Conservation (phyloP, 2,113 vertebrate genomes). For the Hyperoodon ampullatus region DNA sequence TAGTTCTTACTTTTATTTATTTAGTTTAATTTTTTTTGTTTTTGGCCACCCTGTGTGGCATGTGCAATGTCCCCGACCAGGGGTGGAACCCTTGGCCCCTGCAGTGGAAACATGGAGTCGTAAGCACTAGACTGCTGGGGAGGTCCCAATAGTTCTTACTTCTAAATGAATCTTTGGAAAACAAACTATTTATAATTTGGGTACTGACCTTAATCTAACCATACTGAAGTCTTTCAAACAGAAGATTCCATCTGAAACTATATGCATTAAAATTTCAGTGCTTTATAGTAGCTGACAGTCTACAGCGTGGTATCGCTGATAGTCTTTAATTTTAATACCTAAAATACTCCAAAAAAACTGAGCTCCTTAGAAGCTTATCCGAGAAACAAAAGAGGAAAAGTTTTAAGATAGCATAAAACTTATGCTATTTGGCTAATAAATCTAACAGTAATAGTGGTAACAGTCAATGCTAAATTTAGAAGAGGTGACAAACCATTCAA, state of each 20-base stretch:
- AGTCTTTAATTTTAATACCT: neutral
- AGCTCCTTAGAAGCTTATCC: neutral
- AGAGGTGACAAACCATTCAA: neutral
- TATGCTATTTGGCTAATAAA: neutral
- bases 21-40: neutral
- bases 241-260: neutral
- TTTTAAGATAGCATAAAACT: neutral
- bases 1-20: neutral
- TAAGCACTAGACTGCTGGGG: too few species aligned
- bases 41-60: too few species aligned
- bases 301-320: neutral
- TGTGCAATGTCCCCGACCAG: too few species aligned
- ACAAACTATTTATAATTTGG: neutral
- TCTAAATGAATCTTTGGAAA: slow-evolving; percentile 33
- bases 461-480: neutral
- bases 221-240: neutral
- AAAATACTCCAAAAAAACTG: too few species aligned
- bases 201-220: neutral
- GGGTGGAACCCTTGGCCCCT: too few species aligned
- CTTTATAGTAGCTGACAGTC: neutral
- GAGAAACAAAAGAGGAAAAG: neutral
- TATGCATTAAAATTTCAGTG: neutral
- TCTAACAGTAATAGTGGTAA: neutral
- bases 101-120: too few species aligned
- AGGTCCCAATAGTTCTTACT: neutral